Base-by-base conservation (phyloP, 2,888 invertebrate species). In the Cotesia congregata region DNA sequence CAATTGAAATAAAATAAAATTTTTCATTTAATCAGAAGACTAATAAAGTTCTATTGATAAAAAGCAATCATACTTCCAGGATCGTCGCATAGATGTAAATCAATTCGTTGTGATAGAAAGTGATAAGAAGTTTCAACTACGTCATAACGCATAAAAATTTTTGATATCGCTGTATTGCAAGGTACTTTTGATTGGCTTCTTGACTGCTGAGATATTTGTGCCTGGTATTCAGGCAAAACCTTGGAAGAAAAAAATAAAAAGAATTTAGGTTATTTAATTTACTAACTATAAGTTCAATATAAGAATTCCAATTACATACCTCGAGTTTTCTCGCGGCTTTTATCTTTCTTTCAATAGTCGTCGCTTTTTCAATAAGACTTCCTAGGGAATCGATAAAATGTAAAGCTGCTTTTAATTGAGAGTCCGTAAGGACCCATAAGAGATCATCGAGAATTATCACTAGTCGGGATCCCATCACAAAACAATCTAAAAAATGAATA, bases 61-160 rank as follows among this genome's bases (percentile, higher is more conserved):
- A 90, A 30, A 30, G 30, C 30, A 30, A 30, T 30, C 92, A 92
- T 90, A 96, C 96, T 92, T 83, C 96, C 97, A 78, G 95, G 94
- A 89, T 99, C 99, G 88, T 99, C 99, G 87, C 98, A 98, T 59
- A 99, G 92, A 90, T 99, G 99, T 78, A 99, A 91, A 90, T 99
- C 98, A 85, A 99, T 96, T 85, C 97, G 93, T 80, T 97, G 96
- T 76, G 96, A 96, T 72, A 96, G 93, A 87, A 99, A 94, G 90
- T 99, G 99, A 91, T 98, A 98, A 0, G 98, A 99, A 0, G 99
- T 99, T 91, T 99, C 98, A 0, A 95, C 92, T n/a, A 99, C 97
- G 91, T 99, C 98, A 88, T 96, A 97, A 69, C 93, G 93, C 41
- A 94, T 93, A 90, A 97, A 98, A 90, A 95, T 92, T 82, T 94